Base-by-base conservation (phyloP, 2,888 invertebrate genomes). In the Chirona hameri region DNA sequence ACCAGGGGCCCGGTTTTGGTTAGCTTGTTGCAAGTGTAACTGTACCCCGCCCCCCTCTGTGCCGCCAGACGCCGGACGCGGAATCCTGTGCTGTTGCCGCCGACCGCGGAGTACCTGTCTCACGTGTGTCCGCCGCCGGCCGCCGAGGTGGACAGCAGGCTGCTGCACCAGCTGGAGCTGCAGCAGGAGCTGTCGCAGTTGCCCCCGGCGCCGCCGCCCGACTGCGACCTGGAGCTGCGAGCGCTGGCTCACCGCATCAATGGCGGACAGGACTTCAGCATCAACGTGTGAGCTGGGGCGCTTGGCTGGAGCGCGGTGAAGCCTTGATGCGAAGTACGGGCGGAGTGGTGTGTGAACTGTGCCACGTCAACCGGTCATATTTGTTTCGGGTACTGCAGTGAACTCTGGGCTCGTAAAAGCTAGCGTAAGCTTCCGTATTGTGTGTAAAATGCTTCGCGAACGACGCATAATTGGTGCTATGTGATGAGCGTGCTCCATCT, bases 161-260 rank as follows among this genome's bases (percentile, higher is more conserved):
- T 65, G 65, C 65, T 65, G 65, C 65, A 27, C 65, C 65, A 65
- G 65, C 65, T 65, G 10, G 0, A 65, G 65, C n/a, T 65, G 65
- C 65, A 65, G 65, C 65, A 65, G 65, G n/a, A 65, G 65, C 65
- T 65, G 65, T 10, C 27, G 65, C 65, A 65, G 65, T 27, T n/a
- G 65, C 65, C 27, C 27, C 65, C 65, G 10, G n/a, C n/a, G 18
- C 52, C 52, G 52, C 52, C 52, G 10, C 10, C n/a, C 65, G 65
- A 65, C 65, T 24, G n/a, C 65, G 65, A 65, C n/a, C n/a, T 65
- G 27, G 65, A 65, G 65, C 65, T 65, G n/a, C 65, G 65, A n/a
- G 65, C 65, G n/a, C 65, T 65, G 27, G 65, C 65, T 10, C 65
- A 65, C 65, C 65, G 65, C 65, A n/a, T 65, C 65, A 27, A 27